Evolutionary conservation across 2,797 vertebrate species (phyloP).

Genomic region (Brachymystax lenok): DNA sequence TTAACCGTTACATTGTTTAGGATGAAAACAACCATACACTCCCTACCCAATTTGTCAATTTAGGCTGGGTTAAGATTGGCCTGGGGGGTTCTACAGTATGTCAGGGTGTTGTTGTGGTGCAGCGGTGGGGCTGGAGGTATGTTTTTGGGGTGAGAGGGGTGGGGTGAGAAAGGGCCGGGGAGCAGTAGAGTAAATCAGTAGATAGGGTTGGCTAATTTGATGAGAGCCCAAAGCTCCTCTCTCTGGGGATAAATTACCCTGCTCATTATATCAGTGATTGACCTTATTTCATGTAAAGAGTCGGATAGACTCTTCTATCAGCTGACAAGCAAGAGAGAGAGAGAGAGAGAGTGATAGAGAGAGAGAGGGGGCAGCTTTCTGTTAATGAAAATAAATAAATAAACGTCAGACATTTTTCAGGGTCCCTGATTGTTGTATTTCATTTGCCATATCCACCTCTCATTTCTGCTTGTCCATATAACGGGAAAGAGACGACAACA

Average conservation of each 20-base stretch:
- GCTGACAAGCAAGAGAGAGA: conserved; percentile 45
- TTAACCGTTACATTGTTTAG: neutral
- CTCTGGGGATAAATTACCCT: conserved; percentile 89
- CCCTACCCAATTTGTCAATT: neutral
- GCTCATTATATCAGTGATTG: conserved; percentile 91
- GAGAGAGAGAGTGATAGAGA: conserved; percentile 1
- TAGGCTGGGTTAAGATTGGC: neutral
- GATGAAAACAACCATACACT: conserved; percentile 42
- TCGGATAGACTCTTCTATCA: conserved; percentile 75
- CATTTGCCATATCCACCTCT: neutral
- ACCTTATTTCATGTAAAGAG: conserved; percentile 88
- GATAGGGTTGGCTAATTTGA: conserved; percentile 86
- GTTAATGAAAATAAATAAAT: conserved; percentile 74
- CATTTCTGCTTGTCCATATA: neutral
- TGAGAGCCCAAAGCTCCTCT: conserved; percentile 83
- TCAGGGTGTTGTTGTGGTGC: neutral
- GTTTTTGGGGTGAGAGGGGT: neutral
- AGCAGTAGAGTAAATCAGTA: conserved; percentile 74
- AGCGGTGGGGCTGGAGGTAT: neutral
- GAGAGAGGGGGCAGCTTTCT: conserved; percentile 57
- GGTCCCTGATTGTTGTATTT: conserved; percentile 29
- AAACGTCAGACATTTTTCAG: conserved; percentile 61
- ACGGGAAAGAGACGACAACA: conserved; percentile 9
- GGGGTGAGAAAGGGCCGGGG: neutral
- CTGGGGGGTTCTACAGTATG: neutral